phyloP scores from a whole-genome alignment of 2,797 vertebrate genomes.

The Danio albolineatus region DNA sequence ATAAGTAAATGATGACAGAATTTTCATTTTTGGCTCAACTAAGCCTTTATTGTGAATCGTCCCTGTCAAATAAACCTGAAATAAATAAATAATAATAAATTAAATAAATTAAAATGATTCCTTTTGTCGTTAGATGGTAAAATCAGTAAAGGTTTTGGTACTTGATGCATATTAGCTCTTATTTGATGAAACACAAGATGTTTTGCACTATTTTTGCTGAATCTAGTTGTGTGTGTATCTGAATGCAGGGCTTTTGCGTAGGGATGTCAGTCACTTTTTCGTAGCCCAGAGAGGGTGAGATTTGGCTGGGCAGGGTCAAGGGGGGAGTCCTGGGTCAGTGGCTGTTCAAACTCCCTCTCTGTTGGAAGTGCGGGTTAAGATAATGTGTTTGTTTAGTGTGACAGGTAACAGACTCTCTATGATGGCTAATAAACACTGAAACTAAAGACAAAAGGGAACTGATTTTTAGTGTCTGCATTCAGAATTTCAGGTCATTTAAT shows the following conservation, averaged over 20 bases:
- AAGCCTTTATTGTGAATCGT: too few species aligned
- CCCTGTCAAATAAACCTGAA: too few species aligned
- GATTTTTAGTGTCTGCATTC: background rate
- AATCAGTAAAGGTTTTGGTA: background rate
- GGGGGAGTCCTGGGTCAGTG: constrained; percentile 89
- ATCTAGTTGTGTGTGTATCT: background rate
- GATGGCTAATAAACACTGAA: constrained; percentile 29
- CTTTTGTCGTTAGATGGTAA: background rate
- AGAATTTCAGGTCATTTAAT: background rate
- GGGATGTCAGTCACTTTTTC: constrained; percentile 49
- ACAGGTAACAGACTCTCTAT: constrained; percentile 61
- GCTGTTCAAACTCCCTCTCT: constrained; percentile 79
- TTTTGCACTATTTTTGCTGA: constrained; percentile 1
- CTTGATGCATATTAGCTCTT: background rate
- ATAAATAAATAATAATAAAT: too few species aligned
- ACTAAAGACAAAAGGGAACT: constrained; percentile 3
- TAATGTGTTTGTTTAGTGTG: constrained; percentile 78
- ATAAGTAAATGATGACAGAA: too few species aligned
- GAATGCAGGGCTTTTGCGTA: background rate
- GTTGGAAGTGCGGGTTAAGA: constrained; percentile 78
- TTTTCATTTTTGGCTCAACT: too few species aligned
- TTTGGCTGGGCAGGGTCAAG: constrained; percentile 80
- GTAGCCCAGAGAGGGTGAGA: constrained; percentile 56
- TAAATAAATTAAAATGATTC: background rate
- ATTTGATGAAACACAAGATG: constrained; percentile 3